Conservation (phyloP, 1,140 invertebrate species). For the Pachypsylla venusta region DNA sequence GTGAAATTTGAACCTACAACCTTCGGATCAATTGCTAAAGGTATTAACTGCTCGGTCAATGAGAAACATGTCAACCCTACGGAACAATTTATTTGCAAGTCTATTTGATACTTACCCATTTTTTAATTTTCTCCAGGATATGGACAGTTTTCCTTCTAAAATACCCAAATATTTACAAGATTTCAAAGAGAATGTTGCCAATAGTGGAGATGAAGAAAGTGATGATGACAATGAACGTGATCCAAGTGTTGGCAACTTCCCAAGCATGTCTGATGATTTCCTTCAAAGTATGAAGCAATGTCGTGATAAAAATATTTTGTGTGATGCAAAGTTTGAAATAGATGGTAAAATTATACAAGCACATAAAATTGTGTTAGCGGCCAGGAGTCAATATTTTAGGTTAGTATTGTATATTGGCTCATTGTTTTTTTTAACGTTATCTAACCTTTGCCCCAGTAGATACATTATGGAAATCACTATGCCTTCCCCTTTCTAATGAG, state of each 20-base stretch:
- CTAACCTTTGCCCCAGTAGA: too few relatives aligned
- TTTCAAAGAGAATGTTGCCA: not conserved
- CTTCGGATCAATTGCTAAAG: too few relatives aligned
- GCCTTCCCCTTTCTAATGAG: too few relatives aligned
- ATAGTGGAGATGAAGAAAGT: not conserved
- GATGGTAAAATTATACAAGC: not conserved
- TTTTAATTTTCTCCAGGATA: constrained; percentile 5
- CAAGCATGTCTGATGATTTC: not conserved
- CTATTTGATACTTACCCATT: too few relatives aligned
- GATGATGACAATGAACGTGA: not conserved
- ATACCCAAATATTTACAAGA: not conserved
- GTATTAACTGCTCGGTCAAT: too few relatives aligned
- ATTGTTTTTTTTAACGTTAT: too few relatives aligned
- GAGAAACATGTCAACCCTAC: too few relatives aligned
- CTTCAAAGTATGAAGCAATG: not conserved
- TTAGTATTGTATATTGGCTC: too few relatives aligned
- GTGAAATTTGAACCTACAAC: too few relatives aligned
- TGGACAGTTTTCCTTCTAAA: not conserved
- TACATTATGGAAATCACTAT: too few relatives aligned
- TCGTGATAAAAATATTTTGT: not conserved
- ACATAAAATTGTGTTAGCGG: not conserved
- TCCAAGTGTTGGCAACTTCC: not conserved
- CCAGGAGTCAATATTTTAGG: constrained; percentile 8
- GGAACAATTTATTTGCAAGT: too few relatives aligned
- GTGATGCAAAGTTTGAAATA: constrained; percentile 7